phyloP scores from a whole-genome alignment of 1,140 invertebrate genomes.

The Mycetomoellerius zeteki region DNA sequence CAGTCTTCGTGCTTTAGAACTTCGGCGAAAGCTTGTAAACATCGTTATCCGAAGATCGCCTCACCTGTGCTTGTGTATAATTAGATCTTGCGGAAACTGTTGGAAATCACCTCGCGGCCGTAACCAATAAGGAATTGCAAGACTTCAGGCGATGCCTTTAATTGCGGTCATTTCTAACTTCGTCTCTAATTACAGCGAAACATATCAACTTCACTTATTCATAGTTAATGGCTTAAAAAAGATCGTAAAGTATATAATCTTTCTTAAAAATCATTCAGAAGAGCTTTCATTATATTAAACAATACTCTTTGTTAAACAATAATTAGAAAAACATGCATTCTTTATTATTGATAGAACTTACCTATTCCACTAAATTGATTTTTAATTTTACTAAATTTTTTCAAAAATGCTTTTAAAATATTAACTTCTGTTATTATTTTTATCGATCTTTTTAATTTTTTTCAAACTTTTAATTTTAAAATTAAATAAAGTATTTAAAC shows the following conservation, averaged over 20 bases:
- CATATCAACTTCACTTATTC: neutral
- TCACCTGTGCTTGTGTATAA: constrained; percentile 71
- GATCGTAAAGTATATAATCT: neutral
- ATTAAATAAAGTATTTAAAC: too few species aligned
- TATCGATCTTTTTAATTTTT: too few species aligned
- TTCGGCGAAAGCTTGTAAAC: constrained; percentile 70
- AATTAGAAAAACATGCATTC: neutral
- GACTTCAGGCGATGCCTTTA: constrained; percentile 11
- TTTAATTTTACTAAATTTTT: constrained; percentile 22
- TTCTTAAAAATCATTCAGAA: neutral
- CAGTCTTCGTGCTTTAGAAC: constrained; percentile 49
- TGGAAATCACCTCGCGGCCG: constrained; percentile 60
- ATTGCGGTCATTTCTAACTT: constrained; percentile 48
- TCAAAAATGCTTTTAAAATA: too few species aligned
- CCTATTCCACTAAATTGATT: neutral
- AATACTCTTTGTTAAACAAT: neutral
- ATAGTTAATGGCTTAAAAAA: neutral
- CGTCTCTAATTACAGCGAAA: constrained; percentile 13
- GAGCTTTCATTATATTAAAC: neutral
- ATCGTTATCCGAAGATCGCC: constrained; percentile 71
- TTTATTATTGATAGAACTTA: neutral
- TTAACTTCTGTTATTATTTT: too few species aligned
- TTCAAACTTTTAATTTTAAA: constrained; percentile 13
- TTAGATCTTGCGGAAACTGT: constrained; percentile 64
- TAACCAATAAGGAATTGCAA: constrained; percentile 42